Conservation (phyloP, 2,113 vertebrate genomes). For the Leptocoma aspasia region DNA sequence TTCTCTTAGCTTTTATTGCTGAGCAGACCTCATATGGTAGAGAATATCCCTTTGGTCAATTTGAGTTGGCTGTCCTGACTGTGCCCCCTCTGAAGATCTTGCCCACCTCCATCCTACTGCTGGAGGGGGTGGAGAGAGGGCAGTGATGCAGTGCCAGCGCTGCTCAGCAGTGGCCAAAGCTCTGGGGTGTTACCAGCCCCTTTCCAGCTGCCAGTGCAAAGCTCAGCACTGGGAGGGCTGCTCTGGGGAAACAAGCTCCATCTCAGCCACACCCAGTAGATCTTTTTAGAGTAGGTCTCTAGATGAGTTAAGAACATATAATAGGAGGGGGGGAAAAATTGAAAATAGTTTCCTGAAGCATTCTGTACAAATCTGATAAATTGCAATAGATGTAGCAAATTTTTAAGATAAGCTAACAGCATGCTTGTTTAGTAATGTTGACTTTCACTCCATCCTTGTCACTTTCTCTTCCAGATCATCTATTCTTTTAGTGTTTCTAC, state of each 20-base stretch:
- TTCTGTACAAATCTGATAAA: neutral
- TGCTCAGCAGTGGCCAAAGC: neutral
- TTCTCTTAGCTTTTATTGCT: neutral
- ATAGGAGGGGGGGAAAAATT: no score
- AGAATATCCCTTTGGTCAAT: neutral
- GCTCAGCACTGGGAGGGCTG: neutral
- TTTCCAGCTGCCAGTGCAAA: neutral
- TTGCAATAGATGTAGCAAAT: neutral
- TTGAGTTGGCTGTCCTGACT: neutral
- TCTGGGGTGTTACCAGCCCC: neutral
- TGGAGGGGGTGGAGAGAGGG: neutral
- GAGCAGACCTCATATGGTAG: neutral
- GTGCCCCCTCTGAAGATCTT: neutral
- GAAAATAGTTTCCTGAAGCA: neutral
- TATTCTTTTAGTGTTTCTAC: neutral
- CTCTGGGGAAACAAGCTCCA: neutral
- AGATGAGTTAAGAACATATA: neutral
- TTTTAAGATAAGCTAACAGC: neutral
- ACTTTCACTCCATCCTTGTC: neutral
- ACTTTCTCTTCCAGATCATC: neutral
- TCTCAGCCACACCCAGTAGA: neutral
- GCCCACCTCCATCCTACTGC: neutral
- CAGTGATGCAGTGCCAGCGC: accelerated
- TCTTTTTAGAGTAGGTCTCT: neutral
- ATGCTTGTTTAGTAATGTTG: neutral